Conservation (phyloP, 2,888 invertebrate genomes). For the Polia nebulosa region DNA sequence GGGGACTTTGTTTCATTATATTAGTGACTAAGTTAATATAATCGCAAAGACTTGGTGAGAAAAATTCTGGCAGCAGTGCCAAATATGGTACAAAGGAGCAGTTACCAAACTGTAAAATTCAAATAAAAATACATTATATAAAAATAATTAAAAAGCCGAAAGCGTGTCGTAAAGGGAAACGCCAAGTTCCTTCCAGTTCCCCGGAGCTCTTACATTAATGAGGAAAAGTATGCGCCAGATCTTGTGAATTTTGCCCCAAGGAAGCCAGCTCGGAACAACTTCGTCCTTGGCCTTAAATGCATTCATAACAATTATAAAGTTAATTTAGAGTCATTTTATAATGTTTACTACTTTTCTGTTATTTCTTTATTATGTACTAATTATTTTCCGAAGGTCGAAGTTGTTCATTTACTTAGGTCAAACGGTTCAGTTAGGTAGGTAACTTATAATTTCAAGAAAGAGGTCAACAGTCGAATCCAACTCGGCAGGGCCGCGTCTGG, state of each 20-base stretch:
- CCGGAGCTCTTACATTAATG: constrained; percentile 60
- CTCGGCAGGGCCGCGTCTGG: no score
- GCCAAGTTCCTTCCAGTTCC: constrained; percentile 42
- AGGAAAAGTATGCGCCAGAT: constrained; percentile 58
- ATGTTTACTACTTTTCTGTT: constrained; percentile 9
- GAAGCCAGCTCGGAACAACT: constrained; percentile 35
- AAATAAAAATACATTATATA: constrained; percentile 13
- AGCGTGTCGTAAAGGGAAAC: constrained; percentile 27
- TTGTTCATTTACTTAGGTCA: neutral
- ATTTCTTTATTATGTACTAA: neutral
- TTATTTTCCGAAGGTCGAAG: neutral
- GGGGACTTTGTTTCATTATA: no score
- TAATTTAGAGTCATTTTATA: constrained; percentile 28
- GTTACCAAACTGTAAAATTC: neutral
- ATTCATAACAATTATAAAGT: constrained; percentile 53
- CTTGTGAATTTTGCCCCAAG: constrained; percentile 55
- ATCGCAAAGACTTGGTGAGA: neutral
- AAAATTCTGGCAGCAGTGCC: neutral
- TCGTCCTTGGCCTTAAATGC: constrained; percentile 39
- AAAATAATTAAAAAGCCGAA: constrained; percentile 43
- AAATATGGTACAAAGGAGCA: constrained; percentile 1
- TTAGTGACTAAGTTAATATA: no score
- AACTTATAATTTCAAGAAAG: no score
- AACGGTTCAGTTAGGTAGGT: no score
- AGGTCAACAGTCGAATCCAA: no score